A percentile compares a stretch with the other conserved stretches of the same genome.
Evolutionary conservation across 2,888 invertebrate species (phyloP).

Genomic region (Notodonta ziczac): DNA sequence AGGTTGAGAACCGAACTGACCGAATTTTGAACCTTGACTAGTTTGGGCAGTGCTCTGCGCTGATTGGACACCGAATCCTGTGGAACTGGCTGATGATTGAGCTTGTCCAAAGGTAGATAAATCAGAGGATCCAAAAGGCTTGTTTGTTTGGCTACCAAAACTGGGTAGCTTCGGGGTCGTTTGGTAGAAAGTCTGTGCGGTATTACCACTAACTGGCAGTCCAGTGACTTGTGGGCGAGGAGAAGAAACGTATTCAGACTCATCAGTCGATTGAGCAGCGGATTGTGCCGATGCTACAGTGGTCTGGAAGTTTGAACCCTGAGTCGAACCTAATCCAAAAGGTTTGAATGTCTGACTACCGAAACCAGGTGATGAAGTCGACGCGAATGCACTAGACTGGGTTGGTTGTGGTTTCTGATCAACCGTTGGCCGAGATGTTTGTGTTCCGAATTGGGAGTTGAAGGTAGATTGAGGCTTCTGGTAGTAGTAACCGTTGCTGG

Average conservation of each 20-base stretch:
- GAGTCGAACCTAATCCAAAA: constrained; percentile 9
- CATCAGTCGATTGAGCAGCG: constrained; percentile 19
- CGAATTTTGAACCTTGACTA: constrained; percentile 17
- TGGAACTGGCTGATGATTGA: constrained; percentile 14
- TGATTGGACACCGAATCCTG: constrained; percentile 14
- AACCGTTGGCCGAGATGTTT: not conserved
- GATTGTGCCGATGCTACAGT: constrained; percentile 24
- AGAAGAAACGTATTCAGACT: not conserved
- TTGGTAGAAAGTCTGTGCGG: not conserved
- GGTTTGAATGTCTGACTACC: constrained; percentile 16
- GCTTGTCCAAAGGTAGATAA: constrained; percentile 12
- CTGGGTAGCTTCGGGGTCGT: not conserved
- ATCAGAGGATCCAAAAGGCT: constrained; percentile 13
- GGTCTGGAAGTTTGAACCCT: not conserved
- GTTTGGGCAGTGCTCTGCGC: constrained; percentile 13
- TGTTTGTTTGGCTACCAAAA: constrained; percentile 7
- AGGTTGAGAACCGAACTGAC: not conserved
- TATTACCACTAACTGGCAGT: not conserved
- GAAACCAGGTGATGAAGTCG: not conserved
- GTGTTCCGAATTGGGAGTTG: constrained; percentile 18
- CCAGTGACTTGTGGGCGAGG: not conserved
- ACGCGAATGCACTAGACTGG: constrained; percentile 1
- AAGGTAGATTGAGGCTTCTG: constrained; percentile 18
- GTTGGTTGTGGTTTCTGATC: constrained; percentile 1
- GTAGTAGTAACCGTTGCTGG: constrained; percentile 20